Base-by-base conservation (phyloP, 2,888 invertebrate genomes). In the Agrotis exclamationis region DNA sequence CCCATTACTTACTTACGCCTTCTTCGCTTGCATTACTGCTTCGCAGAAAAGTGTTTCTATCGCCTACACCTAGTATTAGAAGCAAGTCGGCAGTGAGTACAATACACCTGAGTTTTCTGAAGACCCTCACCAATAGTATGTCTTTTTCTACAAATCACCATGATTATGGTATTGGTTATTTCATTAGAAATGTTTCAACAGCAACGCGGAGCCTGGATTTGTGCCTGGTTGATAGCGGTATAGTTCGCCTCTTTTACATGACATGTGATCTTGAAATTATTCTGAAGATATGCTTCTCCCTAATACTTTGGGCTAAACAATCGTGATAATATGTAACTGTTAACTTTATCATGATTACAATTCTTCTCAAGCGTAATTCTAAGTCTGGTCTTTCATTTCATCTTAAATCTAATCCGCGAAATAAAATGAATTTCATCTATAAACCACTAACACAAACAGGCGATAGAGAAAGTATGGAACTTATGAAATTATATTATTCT, bases 401-500 rank as follows among this genome's bases (percentile, higher is more conserved):
- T 13, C 4, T 5, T 56, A 63, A 47, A 77, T 59, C 48, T 63
- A 75, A 66, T 75, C 33, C n/a, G n/a, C 24, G 20, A 65, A 77
- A 73, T 60, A 77, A 62, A 63, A 76, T 58, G 16, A 70, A 84
- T 79, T 66, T 57, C 54, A 45, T 44, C 60, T 47, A 64, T 76
- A 74, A 74, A 74, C 80, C 69, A 66, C 63, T 56, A 70, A 68
- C 51, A 70, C 63, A 80, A 77, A 84, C 71, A 70, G 63, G 60
- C 85, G 65, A 84, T 82, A 84, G 67, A 73, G 54, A 80, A 80
- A 83, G 77, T 82, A 84, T 80, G 65, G 64, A 70, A 80, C 71
- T 80, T 84, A 80, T 72, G 59, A 69, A 84, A 84, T 84, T 62
- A 82, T 76, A 77, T 82, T 84, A 84, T 84, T 76, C 66, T 69